These are phyloP conservation scores for Liodrosophila aerea DNA, from an alignment of 2,888 invertebrate species.

Conservation along the genomic window DNA sequence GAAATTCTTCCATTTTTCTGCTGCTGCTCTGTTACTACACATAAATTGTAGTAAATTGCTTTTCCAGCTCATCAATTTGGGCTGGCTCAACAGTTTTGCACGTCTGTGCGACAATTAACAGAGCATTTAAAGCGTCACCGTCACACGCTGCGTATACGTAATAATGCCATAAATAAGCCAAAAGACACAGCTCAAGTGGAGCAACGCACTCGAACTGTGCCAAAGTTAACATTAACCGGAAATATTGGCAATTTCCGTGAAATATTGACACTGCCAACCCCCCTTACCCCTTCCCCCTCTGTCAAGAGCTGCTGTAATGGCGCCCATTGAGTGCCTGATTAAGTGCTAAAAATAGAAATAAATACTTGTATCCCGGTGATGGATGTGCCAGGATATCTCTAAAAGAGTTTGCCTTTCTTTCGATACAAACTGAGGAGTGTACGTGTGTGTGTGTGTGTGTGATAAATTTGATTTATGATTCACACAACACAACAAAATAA, in stretches of 20 bases:
- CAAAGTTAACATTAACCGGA: conserved; percentile 64
- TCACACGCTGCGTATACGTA: conserved; percentile 52
- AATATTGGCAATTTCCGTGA: conserved; percentile 71
- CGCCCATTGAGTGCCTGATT: conserved; percentile 63
- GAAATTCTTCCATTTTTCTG: conserved; percentile 8
- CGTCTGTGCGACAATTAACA: conserved; percentile 57
- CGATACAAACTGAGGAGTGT: not conserved
- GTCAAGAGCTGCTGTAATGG: conserved; percentile 38
- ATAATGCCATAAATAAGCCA: conserved; percentile 46
- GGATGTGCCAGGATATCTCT: conserved; percentile 55
- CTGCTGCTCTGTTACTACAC: conserved; percentile 22
- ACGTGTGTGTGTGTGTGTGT: conserved; percentile 13
- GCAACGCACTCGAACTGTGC: conserved; percentile 30
- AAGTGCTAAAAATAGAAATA: conserved; percentile 71
- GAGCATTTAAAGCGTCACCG: conserved; percentile 39
- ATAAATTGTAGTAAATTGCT: conserved; percentile 63
- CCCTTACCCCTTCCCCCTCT: not conserved
- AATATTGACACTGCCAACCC: conserved; percentile 46
- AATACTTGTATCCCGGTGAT: conserved; percentile 58
- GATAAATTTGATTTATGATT: conserved; percentile 67
- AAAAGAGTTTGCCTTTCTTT: conserved; percentile 10
- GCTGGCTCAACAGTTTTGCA: conserved; percentile 19
- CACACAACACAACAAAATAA: conserved; percentile 32
- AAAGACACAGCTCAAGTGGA: conserved; percentile 21
- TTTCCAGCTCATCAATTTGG: conserved; percentile 65